A percentile compares a stretch with the other conserved stretches of the same genome.
Conservation (phyloP, 37 sponge, comb jelly and placozoan genomes). For the Spongilla lacustris region DNA sequence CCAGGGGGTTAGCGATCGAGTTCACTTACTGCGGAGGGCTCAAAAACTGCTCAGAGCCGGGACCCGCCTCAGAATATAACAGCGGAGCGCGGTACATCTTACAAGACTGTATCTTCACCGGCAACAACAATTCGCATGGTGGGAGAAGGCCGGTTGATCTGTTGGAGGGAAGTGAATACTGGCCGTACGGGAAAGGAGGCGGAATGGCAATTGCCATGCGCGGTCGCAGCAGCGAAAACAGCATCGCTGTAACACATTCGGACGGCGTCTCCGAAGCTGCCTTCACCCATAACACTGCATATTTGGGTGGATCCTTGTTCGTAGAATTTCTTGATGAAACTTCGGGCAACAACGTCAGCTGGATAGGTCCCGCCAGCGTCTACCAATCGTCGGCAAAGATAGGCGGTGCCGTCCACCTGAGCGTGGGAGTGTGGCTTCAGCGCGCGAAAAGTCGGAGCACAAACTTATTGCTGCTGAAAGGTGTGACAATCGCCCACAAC, state of each 20-base stretch:
- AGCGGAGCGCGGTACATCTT: background rate
- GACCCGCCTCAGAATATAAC: background rate
- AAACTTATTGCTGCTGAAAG: background rate
- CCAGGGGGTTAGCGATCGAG: background rate
- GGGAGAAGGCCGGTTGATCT: background rate
- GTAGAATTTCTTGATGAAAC: constrained; percentile 10
- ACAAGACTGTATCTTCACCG: background rate
- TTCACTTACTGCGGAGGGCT: constrained; percentile 5
- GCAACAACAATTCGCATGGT: background rate
- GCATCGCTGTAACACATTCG: background rate
- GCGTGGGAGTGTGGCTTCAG: background rate
- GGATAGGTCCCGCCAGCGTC: background rate
- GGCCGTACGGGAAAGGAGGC: constrained; percentile 18
- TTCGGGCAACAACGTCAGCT: background rate
- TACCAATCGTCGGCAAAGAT: background rate
- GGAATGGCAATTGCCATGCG: background rate
- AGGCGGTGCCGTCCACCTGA: background rate
- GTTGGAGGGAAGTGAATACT: background rate
- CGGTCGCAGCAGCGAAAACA: background rate
- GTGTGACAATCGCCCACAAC: background rate
- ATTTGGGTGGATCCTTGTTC: background rate
- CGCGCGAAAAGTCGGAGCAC: background rate
- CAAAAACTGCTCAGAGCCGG: background rate
- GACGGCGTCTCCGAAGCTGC: background rate
- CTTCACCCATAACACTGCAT: background rate